phyloP scores from a whole-genome alignment of 35 echinoderm and acorn worm species.

The Patiria miniata region DNA sequence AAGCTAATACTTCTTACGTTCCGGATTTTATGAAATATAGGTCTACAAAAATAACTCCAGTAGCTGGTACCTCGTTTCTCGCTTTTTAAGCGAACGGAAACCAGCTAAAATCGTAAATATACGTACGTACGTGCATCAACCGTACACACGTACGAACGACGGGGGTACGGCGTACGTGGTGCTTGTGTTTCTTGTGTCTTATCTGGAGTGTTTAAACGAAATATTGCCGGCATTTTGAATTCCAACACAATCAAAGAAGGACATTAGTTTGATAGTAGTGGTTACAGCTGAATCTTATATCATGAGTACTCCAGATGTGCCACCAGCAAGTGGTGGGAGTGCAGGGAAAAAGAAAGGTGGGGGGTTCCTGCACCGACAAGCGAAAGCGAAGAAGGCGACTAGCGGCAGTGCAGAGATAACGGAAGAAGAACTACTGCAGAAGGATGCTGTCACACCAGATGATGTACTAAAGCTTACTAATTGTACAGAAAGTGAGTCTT shows the following conservation, averaged over 20 bases:
- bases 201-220: background rate
- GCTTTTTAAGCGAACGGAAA: too few species aligned
- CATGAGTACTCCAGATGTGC: constrained; percentile 86
- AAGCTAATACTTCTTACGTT: too few species aligned
- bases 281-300: background rate
- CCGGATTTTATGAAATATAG: too few species aligned
- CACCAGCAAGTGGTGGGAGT: constrained; percentile 76
- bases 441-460: constrained; percentile 62
- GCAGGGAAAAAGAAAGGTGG: constrained; percentile 94
- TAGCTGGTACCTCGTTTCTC: too few species aligned
- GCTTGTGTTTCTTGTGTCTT: background rate
- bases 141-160: background rate
- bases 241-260: too few species aligned
- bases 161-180: background rate
- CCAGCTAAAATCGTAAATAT: too few species aligned
- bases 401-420: constrained; percentile 58
- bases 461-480: constrained; percentile 83
- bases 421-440: constrained; percentile 85
- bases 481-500: constrained; percentile 92
- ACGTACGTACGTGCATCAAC: background rate
- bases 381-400: constrained; percentile 82
- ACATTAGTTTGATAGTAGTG: background rate
- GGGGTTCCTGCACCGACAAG: constrained; percentile 90
- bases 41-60: too few species aligned
- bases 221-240: background rate